Percentiles rank a stretch among this genome's conserved stretches.
Evolutionary conservation across 2,888 invertebrate species (phyloP).

Genomic region (Rotaria socialis): DNA sequence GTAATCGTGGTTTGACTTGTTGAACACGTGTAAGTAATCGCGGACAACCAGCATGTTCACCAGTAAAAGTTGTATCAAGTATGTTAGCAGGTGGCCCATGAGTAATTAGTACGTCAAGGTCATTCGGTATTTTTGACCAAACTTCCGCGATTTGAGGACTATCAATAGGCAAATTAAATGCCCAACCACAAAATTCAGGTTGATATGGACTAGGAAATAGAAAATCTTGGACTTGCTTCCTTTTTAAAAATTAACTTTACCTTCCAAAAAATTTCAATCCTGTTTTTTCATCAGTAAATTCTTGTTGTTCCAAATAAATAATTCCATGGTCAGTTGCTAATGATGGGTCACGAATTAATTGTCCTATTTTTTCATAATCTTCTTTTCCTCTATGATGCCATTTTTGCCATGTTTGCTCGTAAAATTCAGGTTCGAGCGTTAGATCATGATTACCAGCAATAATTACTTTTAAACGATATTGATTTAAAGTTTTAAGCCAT

Average conservation of each 20-base stretch:
- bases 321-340: constrained; percentile 22
- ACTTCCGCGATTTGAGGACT: constrained; percentile 53
- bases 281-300: constrained; percentile 7
- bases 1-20: constrained; percentile 75
- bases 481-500: constrained; percentile 25
- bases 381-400: background rate
- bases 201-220: constrained; percentile 11
- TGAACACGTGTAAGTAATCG: constrained; percentile 61
- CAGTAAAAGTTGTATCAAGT: background rate
- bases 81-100: constrained; percentile 69
- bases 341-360: background rate
- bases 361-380: background rate
- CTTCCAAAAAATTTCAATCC: constrained; percentile 34
- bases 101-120: constrained; percentile 73
- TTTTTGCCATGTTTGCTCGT: background rate
- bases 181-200: constrained; percentile 19
- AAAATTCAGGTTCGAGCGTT: constrained; percentile 17
- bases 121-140: constrained; percentile 74
- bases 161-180: constrained; percentile 12
- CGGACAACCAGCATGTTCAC: background rate
- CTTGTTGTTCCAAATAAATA: constrained; percentile 28
- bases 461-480: constrained; percentile 35
- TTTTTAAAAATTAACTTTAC: background rate
- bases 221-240: too few relatives aligned
- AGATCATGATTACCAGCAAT: constrained; percentile 45